Conservation (phyloP, 2,888 invertebrate species). For the Epicampocera succincta region DNA sequence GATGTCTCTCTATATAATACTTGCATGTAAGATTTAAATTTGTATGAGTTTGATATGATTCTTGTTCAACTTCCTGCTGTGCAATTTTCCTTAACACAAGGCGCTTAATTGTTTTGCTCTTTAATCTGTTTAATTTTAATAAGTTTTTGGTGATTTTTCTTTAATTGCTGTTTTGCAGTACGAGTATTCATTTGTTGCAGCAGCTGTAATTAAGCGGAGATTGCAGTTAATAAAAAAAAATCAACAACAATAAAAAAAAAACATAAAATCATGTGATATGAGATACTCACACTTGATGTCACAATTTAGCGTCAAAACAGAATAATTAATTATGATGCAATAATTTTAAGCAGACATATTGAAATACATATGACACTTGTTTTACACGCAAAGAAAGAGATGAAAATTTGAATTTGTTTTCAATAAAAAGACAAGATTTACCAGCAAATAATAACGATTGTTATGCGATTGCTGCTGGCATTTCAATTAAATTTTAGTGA, state of each 20-base stretch:
- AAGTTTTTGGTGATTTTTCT: conserved; percentile 47
- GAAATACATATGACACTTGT: background rate
- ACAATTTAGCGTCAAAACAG: conserved; percentile 29
- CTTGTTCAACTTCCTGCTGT: conserved; percentile 59
- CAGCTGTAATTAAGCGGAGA: conserved; percentile 57
- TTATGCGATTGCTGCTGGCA: too few species aligned
- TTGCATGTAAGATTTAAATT: background rate
- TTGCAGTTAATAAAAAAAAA: conserved; percentile 43
- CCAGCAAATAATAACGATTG: too few species aligned
- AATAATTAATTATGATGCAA: conserved; percentile 37
- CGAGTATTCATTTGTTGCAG: background rate
- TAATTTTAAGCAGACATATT: conserved; percentile 26
- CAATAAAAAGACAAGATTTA: background rate
- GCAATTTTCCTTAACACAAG: conserved; percentile 41
- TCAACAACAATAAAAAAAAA: background rate
- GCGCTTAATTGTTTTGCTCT: conserved; percentile 31
- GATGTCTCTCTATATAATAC: too few species aligned
- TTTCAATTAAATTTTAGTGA: too few species aligned
- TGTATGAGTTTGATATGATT: conserved; percentile 40
- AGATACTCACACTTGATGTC: conserved; percentile 10
- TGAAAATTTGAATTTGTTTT: background rate
- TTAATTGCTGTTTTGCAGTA: conserved; percentile 25
- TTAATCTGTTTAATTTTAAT: conserved; percentile 24
- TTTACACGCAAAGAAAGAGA: too few species aligned
- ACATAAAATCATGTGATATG: conserved; percentile 15